phyloP scores from a whole-genome alignment of 2,797 vertebrate genomes.

The Sebastes matsubarae region DNA sequence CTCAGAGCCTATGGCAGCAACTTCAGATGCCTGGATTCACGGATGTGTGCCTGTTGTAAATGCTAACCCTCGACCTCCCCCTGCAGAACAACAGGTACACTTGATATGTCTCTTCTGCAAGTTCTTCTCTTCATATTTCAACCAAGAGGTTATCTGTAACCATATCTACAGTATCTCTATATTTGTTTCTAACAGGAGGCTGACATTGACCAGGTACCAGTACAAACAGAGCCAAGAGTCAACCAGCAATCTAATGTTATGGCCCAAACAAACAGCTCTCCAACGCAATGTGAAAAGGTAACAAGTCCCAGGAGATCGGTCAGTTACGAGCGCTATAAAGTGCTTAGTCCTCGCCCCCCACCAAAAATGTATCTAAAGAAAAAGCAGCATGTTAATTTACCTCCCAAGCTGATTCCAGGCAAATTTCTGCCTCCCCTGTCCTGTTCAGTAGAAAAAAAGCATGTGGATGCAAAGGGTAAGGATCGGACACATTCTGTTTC shows the following conservation, averaged over 20 bases:
- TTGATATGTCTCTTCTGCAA: background rate
- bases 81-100: constrained; percentile 49
- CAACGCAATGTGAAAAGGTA: constrained; percentile 18
- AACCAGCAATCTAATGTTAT: background rate
- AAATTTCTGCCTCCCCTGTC: constrained; percentile 22
- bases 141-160: background rate
- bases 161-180: background rate
- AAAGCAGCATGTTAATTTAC: constrained; percentile 5
- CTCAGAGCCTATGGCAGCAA: constrained; percentile 72
- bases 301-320: background rate
- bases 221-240: constrained; percentile 7
- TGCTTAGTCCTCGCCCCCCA: background rate
- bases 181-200: constrained; percentile 3
- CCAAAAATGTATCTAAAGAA: constrained; percentile 31
- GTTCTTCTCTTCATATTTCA: background rate
- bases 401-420: background rate
- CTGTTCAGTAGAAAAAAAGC: constrained; percentile 8
- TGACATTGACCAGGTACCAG: background rate
- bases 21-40: constrained; percentile 81
- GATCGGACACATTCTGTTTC: background rate
- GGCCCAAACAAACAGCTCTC: background rate
- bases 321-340: background rate
- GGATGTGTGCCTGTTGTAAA: constrained; percentile 74
- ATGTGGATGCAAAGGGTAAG: background rate
- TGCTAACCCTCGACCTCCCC: background rate